These are phyloP conservation scores for Cirrhinus molitorella DNA, from an alignment of 2,797 vertebrate species.

Conservation along the genomic window DNA sequence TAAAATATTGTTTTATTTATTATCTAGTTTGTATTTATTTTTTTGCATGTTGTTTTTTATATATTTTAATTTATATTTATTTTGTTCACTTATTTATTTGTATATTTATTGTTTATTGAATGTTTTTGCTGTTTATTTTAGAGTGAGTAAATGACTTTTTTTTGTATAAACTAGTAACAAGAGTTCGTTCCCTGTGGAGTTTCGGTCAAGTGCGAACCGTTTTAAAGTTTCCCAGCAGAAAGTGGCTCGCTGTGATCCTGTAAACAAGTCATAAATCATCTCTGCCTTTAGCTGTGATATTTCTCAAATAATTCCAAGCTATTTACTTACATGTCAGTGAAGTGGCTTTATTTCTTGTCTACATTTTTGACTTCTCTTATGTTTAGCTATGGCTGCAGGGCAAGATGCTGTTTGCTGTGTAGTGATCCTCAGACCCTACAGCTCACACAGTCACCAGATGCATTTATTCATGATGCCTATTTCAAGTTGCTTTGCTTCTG, in stretches of 20 bases:
- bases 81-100: too few relatives aligned
- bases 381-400: background rate
- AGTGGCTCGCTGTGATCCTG: background rate
- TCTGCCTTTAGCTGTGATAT: background rate
- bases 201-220: background rate
- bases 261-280: slow-evolving; percentile 39
- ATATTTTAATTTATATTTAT: too few relatives aligned
- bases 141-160: background rate
- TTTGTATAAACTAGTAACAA: background rate
- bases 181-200: background rate
- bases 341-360: background rate
- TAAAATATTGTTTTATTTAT: too few relatives aligned
- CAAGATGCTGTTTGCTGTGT: background rate
- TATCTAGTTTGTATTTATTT: too few relatives aligned
- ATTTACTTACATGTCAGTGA: background rate
- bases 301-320: slow-evolving; percentile 9
- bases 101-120: too few relatives aligned
- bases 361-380: background rate
- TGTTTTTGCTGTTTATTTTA: too few relatives aligned
- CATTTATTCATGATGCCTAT: background rate
- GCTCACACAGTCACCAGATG: background rate
- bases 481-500: background rate
- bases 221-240: background rate
- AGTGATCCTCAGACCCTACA: background rate
- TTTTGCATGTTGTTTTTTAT: too few relatives aligned